phyloP scores from a whole-genome alignment of 2,113 vertebrate genomes.

The Picathartes gymnocephalus region DNA sequence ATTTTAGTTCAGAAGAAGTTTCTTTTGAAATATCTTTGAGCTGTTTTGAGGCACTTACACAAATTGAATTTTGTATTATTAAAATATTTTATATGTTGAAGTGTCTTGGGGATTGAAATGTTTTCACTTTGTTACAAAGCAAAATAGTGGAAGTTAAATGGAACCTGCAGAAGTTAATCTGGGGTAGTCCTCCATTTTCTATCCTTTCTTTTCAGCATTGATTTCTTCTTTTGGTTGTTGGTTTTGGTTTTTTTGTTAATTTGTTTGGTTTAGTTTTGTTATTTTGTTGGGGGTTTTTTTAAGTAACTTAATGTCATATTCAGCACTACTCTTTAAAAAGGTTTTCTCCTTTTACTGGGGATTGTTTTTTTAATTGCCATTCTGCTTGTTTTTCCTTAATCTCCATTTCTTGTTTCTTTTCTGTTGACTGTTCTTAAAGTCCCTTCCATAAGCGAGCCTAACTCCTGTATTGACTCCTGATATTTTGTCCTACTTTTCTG shows the following conservation, averaged over 20 bases:
- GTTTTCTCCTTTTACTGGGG: background rate
- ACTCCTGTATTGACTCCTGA: background rate
- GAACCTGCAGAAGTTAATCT: background rate
- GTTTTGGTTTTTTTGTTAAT: background rate
- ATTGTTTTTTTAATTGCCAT: background rate
- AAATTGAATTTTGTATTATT: background rate
- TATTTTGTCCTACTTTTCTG: background rate
- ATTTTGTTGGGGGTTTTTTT: background rate
- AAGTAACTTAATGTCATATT: background rate
- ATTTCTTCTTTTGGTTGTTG: background rate
- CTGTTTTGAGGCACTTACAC: background rate
- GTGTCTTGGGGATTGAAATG: background rate
- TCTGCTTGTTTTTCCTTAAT: background rate
- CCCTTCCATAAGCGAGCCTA: background rate
- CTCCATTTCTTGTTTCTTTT: background rate
- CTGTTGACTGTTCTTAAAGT: background rate
- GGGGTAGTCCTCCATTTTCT: background rate
- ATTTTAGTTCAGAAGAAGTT: background rate
- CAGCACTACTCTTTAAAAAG: background rate
- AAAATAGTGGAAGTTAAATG: background rate
- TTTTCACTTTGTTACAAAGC: background rate
- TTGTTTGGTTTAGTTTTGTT: background rate
- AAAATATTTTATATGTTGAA: background rate
- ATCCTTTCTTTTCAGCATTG: background rate
- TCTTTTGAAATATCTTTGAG: background rate